These are phyloP conservation scores for Cataglyphis livida DNA, from an alignment of 2,888 invertebrate genomes.

Conservation along the genomic window DNA sequence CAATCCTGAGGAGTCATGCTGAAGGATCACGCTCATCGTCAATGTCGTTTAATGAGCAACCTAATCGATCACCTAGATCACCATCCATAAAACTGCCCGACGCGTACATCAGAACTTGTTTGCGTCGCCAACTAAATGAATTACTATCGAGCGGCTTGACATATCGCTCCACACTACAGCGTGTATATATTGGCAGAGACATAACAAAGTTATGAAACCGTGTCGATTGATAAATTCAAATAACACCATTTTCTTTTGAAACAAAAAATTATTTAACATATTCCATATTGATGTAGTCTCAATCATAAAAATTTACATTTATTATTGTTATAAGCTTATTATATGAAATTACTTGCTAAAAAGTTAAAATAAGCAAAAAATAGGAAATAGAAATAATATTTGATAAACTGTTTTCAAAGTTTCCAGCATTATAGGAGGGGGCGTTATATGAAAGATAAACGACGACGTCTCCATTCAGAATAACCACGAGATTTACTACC, in stretches of 20 bases:
- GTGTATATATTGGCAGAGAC: background rate
- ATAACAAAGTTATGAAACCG: constrained; percentile 11
- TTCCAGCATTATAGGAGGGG: constrained; percentile 9
- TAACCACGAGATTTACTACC: constrained; percentile 74
- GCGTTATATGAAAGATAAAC: constrained; percentile 42
- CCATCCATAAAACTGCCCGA: constrained; percentile 11
- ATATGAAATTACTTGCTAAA: background rate
- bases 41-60: constrained; percentile 13
- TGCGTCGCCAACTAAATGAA: constrained; percentile 24
- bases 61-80: constrained; percentile 30
- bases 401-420: background rate
- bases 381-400: background rate
- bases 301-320: constrained; percentile 11
- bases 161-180: background rate
- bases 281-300: background rate
- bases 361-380: background rate
- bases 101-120: constrained; percentile 24
- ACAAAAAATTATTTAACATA: background rate
- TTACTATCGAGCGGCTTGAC: constrained; percentile 25
- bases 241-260: background rate
- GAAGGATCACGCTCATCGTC: constrained; percentile 21
- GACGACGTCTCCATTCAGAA: constrained; percentile 69
- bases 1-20: background rate
- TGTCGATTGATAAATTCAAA: background rate
- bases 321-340: too few relatives aligned